Evolutionary conservation across 2,113 vertebrate species (phyloP).

Genomic region (Toxotes jaculatrix): DNA sequence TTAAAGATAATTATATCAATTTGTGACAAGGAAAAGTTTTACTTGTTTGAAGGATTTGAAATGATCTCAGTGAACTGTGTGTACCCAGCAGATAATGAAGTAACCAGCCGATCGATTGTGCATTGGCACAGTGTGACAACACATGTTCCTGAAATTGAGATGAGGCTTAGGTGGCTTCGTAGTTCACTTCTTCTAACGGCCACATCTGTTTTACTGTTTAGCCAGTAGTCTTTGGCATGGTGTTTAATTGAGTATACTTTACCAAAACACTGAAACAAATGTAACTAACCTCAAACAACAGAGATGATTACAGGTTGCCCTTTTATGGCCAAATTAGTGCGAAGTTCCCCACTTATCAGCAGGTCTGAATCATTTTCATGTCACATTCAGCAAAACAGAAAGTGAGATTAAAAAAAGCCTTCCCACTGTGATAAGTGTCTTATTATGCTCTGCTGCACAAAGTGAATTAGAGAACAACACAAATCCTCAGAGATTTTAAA

Average conservation of each 20-base stretch:
- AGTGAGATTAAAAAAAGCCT: slow-evolving; percentile 1
- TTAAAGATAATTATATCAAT: background rate
- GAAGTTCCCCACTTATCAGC: background rate
- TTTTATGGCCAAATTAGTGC: background rate
- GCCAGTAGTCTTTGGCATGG: background rate
- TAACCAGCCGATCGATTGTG: no score
- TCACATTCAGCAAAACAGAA: slow-evolving; percentile 11
- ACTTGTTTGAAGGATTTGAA: no score
- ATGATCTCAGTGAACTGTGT: no score
- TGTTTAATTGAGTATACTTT: background rate
- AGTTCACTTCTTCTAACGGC: no score
- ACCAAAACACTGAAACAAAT: background rate
- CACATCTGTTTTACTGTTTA: background rate
- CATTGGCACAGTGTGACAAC: no score
- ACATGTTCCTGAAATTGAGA: background rate
- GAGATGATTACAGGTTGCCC: background rate
- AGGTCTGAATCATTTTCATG: background rate
- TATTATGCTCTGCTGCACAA: slow-evolving; percentile 30
- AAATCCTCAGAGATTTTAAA: slow-evolving; percentile 34
- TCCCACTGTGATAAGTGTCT: slow-evolving; percentile 50
- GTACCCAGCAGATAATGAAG: no score
- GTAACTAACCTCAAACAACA: background rate
- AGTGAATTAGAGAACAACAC: slow-evolving; percentile 36
- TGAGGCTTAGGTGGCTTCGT: background rate
- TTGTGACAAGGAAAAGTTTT: background rate